A percentile compares a stretch with the other conserved stretches of the same genome.
Evolutionary conservation across 2,113 vertebrate genomes (phyloP).

Genomic region (Vidua chalybeata): DNA sequence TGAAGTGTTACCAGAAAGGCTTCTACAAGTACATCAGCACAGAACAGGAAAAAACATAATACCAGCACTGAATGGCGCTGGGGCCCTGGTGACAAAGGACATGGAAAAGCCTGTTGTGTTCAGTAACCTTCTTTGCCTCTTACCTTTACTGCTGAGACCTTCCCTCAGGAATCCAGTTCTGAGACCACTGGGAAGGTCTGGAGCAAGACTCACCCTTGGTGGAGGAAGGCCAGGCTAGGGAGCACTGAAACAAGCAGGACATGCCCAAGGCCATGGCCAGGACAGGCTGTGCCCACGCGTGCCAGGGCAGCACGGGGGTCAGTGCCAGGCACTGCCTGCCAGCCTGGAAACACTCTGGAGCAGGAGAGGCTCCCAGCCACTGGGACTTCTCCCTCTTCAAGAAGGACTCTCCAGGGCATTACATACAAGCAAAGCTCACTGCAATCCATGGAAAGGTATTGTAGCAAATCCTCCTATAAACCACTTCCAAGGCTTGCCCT

Average conservation of each 20-base stretch:
- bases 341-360: neutral
- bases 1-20: neutral
- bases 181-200: neutral
- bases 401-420: neutral
- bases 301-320: neutral
- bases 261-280: accelerated
- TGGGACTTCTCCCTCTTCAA: neutral
- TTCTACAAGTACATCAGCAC: neutral
- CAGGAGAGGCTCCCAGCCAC: neutral
- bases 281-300: neutral
- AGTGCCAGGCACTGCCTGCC: neutral
- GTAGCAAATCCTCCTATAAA: neutral
- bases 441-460: neutral
- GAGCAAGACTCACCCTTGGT: neutral
- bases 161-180: neutral
- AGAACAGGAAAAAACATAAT: neutral
- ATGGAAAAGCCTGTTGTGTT: neutral
- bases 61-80: neutral
- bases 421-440: neutral
- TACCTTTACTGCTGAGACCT: neutral
- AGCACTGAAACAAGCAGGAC: neutral
- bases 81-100: neutral
- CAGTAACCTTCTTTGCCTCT: neutral
- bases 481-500: neutral
- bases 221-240: neutral